Evolutionary conservation across 2,797 vertebrate genomes (phyloP).

Genomic region (Acanthurus leucopareius): DNA sequence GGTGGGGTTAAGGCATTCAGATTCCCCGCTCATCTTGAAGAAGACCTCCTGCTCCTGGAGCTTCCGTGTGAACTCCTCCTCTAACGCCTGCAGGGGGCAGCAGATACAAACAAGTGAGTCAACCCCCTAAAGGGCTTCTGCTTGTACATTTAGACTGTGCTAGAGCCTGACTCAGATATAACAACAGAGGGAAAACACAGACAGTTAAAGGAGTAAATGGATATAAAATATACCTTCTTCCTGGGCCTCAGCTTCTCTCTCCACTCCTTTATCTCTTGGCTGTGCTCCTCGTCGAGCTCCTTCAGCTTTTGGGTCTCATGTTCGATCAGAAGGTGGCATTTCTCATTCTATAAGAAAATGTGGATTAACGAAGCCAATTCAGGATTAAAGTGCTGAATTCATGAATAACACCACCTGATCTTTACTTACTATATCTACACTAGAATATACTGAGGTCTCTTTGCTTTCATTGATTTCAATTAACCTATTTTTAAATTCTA

Average conservation of each 20-base stretch:
- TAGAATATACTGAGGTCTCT: background rate
- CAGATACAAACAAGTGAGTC: conserved; percentile 52
- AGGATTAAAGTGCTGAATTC: background rate
- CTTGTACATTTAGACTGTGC: too few relatives aligned
- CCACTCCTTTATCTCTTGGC: conserved; percentile 95
- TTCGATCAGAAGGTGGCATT: conserved; percentile 97
- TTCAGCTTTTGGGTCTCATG: conserved; percentile 98
- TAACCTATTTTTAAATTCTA: background rate
- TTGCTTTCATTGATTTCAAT: conserved; percentile 1
- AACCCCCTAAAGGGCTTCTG: background rate
- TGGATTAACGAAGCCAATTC: background rate
- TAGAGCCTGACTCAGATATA: too few relatives aligned
- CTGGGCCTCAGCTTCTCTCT: conserved; percentile 95
- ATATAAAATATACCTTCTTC: conserved; percentile 89
- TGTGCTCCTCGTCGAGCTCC: conserved; percentile 96
- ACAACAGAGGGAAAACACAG: too few relatives aligned
- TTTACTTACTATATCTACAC: background rate
- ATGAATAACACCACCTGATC: background rate
- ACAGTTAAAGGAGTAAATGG: too few relatives aligned
- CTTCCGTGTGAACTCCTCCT: conserved; percentile 97
- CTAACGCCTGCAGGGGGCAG: conserved; percentile 87
- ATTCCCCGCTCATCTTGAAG: conserved; percentile 99
- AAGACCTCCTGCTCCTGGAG: conserved; percentile 98
- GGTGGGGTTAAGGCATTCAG: conserved; percentile 98
- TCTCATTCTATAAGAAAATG: conserved; percentile 90